Percentiles rank a stretch among this genome's conserved stretches.
phyloP scores from a whole-genome alignment of 2,797 vertebrate genomes.

The Sebastes itinus region DNA sequence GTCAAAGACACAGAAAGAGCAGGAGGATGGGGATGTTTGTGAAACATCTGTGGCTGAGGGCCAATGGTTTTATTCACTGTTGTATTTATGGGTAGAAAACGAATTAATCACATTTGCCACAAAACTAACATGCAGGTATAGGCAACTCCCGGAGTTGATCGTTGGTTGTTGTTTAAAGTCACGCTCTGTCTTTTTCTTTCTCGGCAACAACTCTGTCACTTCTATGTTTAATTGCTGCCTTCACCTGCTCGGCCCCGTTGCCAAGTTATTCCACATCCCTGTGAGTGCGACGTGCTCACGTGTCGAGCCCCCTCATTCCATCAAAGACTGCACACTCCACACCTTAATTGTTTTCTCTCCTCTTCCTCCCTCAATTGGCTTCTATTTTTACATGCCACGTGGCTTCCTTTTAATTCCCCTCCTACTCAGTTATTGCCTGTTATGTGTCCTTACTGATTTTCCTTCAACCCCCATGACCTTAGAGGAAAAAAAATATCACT shows the following conservation, averaged over 20 bases:
- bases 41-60: not conserved
- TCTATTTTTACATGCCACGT: conserved; percentile 23
- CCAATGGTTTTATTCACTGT: not conserved
- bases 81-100: not conserved
- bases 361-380: not conserved
- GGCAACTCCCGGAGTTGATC: not conserved
- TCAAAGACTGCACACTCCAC: not conserved
- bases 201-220: not conserved
- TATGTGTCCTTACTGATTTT: not conserved
- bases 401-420: conserved; percentile 3
- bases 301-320: not conserved
- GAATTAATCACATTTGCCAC: not conserved
- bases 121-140: not conserved
- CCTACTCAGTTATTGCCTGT: not conserved
- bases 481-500: not conserved
- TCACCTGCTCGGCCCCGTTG: not conserved
- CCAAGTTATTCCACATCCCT: conserved; percentile 1
- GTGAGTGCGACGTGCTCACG: not conserved
- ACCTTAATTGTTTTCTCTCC: not conserved
- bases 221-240: not conserved
- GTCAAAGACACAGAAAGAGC: not conserved
- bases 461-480: not conserved
- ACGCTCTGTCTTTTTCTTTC: not conserved
- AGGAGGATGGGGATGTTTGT: not conserved
- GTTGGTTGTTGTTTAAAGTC: not conserved